phyloP scores from a whole-genome alignment of 2,113 vertebrate genomes.

The Oreochromis niloticus region DNA sequence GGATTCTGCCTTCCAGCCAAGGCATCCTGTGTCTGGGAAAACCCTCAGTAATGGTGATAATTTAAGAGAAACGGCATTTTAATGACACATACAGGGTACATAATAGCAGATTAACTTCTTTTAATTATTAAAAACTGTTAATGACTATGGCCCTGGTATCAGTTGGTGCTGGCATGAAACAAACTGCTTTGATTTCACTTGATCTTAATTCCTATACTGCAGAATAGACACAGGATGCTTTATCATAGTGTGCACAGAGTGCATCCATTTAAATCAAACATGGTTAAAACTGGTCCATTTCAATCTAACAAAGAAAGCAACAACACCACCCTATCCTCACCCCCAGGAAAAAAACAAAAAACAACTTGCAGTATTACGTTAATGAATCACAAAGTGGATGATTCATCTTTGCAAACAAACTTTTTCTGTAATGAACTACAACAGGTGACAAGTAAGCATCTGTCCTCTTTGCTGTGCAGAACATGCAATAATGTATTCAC shows the following conservation, averaged over 20 bases:
- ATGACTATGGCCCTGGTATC: not conserved
- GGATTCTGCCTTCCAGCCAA: not conserved
- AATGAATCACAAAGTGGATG: not conserved
- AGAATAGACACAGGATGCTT: not conserved
- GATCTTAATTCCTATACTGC: not conserved
- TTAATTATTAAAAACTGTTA: not conserved
- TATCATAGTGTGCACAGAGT: not conserved
- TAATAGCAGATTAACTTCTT: not conserved
- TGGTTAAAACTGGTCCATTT: not conserved
- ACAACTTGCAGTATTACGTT: not conserved
- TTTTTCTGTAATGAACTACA: not conserved
- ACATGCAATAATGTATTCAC: not conserved
- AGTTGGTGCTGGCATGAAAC: not conserved
- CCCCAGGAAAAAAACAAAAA: not conserved
- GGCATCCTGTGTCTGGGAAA: not conserved
- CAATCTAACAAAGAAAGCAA: not conserved
- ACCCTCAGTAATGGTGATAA: not conserved
- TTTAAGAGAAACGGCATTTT: not conserved
- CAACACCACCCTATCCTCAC: not conserved
- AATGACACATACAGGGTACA: not conserved
- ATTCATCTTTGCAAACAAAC: not conserved
- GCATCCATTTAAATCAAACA: not conserved
- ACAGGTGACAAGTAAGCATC: not conserved
- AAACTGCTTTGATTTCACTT: not conserved
- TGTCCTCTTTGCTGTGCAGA: not conserved